These are phyloP conservation scores for Erethizon dorsatum DNA, from an alignment of 2,797 vertebrate species.

Conservation along the genomic window DNA sequence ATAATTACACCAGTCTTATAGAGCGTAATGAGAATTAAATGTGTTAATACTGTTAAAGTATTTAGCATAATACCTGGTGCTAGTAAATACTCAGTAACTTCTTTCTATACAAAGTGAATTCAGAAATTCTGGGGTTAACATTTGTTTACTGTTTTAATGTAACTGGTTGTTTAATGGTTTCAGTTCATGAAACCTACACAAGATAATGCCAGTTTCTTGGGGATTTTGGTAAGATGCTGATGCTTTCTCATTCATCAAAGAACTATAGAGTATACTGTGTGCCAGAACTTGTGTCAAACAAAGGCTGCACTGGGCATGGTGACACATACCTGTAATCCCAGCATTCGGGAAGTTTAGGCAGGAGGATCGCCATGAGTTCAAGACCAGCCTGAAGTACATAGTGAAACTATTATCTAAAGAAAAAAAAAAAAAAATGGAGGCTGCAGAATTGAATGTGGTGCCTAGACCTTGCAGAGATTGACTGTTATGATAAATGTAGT, in stretches of 20 bases:
- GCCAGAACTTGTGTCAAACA: not conserved
- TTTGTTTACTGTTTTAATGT: not conserved
- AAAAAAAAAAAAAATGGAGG: not conserved
- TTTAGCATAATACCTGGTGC: not conserved
- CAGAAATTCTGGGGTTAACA: slow-evolving; percentile 33
- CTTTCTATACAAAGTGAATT: not conserved
- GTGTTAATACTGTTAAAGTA: not conserved
- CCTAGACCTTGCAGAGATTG: not conserved
- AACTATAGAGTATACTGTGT: not conserved
- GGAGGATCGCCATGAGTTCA: not conserved
- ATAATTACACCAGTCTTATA: not conserved
- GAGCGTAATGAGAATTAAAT: not conserved
- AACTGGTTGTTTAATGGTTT: slow-evolving; percentile 18
- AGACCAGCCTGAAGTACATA: not conserved
- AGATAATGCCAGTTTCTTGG: not conserved
- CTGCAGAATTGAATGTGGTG: not conserved
- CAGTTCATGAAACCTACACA: slow-evolving; percentile 31
- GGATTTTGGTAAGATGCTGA: not conserved
- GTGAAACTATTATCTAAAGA: not conserved
- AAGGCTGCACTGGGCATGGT: not conserved
- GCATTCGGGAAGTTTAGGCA: not conserved
- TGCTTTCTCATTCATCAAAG: slow-evolving; percentile 14
- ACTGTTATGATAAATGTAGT: not conserved
- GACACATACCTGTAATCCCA: not conserved
- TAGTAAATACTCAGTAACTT: slow-evolving; percentile 34